Conservation (phyloP, 1,140 invertebrate genomes). For the Drosophila sechellia region DNA sequence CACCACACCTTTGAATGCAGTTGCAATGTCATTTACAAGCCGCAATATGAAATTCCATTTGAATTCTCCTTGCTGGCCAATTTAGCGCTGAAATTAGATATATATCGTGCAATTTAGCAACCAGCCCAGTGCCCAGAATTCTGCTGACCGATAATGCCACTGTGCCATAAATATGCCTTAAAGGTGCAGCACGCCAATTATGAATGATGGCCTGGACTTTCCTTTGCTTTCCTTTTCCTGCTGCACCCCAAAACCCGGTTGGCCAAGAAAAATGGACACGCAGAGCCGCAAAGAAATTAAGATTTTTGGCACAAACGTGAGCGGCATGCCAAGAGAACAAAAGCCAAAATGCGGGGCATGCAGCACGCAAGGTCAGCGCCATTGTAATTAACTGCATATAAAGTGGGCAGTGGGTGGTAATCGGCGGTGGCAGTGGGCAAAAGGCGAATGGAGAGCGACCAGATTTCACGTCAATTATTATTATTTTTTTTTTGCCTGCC, state of each 20-base stretch:
- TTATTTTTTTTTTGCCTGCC: conserved; percentile 10
- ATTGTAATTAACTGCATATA: conserved; percentile 75
- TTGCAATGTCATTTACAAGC: conserved; percentile 20
- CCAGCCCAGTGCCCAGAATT: conserved; percentile 5
- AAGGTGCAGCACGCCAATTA: conserved; percentile 76
- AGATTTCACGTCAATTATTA: conserved; percentile 75
- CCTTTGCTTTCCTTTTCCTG: conserved; percentile 25
- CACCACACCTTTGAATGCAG: conserved; percentile 1
- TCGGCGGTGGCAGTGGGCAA: conserved; percentile 2
- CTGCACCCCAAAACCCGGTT: conserved; percentile 51
- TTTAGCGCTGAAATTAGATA: conserved; percentile 33
- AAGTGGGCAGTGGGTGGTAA: conserved; percentile 25
- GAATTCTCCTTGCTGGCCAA: conserved; percentile 15
- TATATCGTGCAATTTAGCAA: conserved; percentile 44
- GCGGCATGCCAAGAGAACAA: conserved; percentile 58
- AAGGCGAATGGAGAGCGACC: conserved; percentile 9
- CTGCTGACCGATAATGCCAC: conserved; percentile 38
- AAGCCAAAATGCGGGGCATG: conserved; percentile 53
- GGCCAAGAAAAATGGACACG: conserved; percentile 70
- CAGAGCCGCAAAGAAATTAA: conserved; percentile 74
- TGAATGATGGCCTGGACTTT: conserved; percentile 64
- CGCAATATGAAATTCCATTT: conserved; percentile 35
- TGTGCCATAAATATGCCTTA: conserved; percentile 61
- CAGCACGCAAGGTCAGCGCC: conserved; percentile 72
- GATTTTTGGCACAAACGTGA: conserved; percentile 79